A percentile compares a stretch with the other conserved stretches of the same genome.
phyloP scores from a whole-genome alignment of 2,888 invertebrate genomes.

The Xylota sylvarum region DNA sequence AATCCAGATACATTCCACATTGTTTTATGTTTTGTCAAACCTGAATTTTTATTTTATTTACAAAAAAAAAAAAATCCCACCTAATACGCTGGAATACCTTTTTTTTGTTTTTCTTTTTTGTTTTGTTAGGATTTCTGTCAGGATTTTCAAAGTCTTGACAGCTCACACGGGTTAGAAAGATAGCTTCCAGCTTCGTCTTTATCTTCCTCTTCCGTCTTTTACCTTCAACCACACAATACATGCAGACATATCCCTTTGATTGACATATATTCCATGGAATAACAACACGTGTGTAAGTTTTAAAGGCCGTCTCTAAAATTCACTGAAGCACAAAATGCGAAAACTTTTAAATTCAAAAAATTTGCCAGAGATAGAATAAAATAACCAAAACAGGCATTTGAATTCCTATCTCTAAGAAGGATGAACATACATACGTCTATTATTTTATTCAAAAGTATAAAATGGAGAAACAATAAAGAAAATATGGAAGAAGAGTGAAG shows the following conservation, averaged over 20 bases:
- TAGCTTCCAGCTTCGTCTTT: background rate
- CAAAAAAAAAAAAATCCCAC: background rate
- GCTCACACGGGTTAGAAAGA: conserved; percentile 33
- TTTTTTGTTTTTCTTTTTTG: background rate
- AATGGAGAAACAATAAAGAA: background rate
- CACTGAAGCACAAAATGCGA: conserved; percentile 45
- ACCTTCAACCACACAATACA: background rate
- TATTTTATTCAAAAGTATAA: conserved; percentile 22
- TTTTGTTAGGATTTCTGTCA: conserved; percentile 29
- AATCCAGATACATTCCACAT: background rate
- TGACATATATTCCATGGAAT: conserved; percentile 46
- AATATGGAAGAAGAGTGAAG: background rate
- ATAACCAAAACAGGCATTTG: conserved; percentile 13
- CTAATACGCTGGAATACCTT: conserved; percentile 21
- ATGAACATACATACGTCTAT: conserved; percentile 21
- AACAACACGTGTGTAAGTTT: conserved; percentile 28
- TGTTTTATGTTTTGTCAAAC: background rate
- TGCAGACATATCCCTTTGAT: conserved; percentile 37
- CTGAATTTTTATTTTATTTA: background rate
- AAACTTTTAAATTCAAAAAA: conserved; percentile 25
- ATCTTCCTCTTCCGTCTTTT: background rate
- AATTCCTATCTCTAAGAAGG: conserved; percentile 33
- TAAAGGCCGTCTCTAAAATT: conserved; percentile 17
- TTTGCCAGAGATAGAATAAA: conserved; percentile 3
- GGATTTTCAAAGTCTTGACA: conserved; percentile 55